Evolutionary conservation across 2,113 vertebrate species (phyloP), one percentile per base, ranked within the genome.

Genomic region (Platycercus adscitus): DNA sequence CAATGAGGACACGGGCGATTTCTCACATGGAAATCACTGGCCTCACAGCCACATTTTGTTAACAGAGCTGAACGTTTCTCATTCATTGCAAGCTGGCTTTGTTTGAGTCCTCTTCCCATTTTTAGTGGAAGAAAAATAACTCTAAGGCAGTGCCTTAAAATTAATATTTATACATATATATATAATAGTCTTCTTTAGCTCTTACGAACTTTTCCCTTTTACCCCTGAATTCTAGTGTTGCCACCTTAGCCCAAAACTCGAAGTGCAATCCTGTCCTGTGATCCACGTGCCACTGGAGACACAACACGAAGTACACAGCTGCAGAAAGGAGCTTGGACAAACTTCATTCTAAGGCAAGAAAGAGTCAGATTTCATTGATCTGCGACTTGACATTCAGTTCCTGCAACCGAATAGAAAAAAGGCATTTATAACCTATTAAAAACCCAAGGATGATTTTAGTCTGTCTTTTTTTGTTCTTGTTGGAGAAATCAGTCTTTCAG

Each of bases 371-470:
- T 88, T 79, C 87, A 94, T 78, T 94, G 81, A 96, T 96, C 60
- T 95, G 52, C 37, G 86, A 81, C 75, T 81, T 96, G 88, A 89
- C 88, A 95, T 94, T 91, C 75, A 95, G 79, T 92, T 94, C 83
- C 86, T 98, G 93, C 93, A 92, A 92, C 47, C 81, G 73, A 91
- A 75, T 18, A 96, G 88, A 65, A 96, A 97, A 96, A 96, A 89
- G 52, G 60, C 70, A 93, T 95, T 97, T 96, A 93, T 60, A 96
- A 96, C 94, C 94, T 97, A 98, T 90, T 97, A 97, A 98, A 96
- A 98, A 96, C 92, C 95, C 81, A 94, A 81, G 68, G 95, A 97
- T 94, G 84, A 89, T 88, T 95, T 86, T 89, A 89, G 78, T 46
- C 4, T 89, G 33, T 58, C 55, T n/a, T 81, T 79, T 52, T 63